Conservation (phyloP, 1,140 invertebrate species). For the Aethina tumida region DNA sequence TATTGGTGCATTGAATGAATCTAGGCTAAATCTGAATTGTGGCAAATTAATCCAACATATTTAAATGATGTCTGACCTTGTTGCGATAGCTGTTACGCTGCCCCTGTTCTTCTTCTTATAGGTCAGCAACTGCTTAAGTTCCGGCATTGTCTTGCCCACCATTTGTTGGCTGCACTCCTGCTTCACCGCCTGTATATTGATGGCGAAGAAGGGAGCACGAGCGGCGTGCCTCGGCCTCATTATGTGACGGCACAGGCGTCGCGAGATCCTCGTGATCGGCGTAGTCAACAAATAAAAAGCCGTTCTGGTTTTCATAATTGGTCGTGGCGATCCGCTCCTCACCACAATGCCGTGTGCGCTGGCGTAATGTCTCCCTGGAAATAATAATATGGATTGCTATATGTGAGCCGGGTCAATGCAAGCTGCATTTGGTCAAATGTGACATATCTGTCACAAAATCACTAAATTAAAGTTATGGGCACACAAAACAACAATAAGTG, state of each 20-base stretch:
- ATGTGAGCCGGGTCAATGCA: too few species aligned
- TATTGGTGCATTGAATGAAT: too few species aligned
- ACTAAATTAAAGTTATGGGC: too few species aligned
- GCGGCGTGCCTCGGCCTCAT: slow-evolving; percentile 78
- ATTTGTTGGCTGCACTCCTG: slow-evolving; percentile 56
- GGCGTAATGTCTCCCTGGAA: slow-evolving; percentile 83
- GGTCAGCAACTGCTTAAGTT: slow-evolving; percentile 48
- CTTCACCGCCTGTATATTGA: slow-evolving; percentile 76
- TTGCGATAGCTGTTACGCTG: slow-evolving; percentile 67
- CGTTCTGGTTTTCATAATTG: slow-evolving; percentile 93
- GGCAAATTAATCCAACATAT: too few species aligned
- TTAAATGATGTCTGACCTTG: too few species aligned
- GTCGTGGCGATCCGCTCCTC: slow-evolving; percentile 67
- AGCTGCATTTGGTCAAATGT: too few species aligned
- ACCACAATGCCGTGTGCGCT: slow-evolving; percentile 73
- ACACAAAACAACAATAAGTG: too few species aligned
- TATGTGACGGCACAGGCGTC: slow-evolving; percentile 72
- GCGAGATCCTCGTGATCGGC: slow-evolving; percentile 75
- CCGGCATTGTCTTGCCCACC: slow-evolving; percentile 45
- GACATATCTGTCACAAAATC: too few species aligned
- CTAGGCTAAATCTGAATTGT: too few species aligned
- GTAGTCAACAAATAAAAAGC: slow-evolving; percentile 91
- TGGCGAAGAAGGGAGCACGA: slow-evolving; percentile 74
- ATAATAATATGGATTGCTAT: too few species aligned
- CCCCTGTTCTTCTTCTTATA: slow-evolving; percentile 46